A percentile compares a stretch with the other conserved stretches of the same genome.
phyloP scores from a whole-genome alignment of 2,113 vertebrate genomes.

The Galeopterus variegatus region DNA sequence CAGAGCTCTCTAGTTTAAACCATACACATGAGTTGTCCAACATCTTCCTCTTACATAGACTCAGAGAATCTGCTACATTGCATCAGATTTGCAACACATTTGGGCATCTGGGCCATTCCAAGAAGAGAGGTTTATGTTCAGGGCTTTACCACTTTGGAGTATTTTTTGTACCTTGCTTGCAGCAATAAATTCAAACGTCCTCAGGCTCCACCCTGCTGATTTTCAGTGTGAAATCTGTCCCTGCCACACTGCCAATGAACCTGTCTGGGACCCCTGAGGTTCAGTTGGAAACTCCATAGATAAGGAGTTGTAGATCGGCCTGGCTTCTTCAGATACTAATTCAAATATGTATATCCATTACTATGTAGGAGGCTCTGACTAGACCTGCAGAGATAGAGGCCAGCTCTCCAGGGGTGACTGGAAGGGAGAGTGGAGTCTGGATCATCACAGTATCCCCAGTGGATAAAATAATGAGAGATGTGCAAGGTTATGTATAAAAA shows the following conservation, averaged over 20 bases:
- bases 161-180: rapidly evolving
- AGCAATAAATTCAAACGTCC: not conserved
- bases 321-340: not conserved
- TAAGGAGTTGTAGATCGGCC: not conserved
- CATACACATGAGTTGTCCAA: not conserved
- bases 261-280: not conserved
- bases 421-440: not conserved
- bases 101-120: not conserved
- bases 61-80: not conserved
- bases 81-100: not conserved
- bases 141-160: not conserved
- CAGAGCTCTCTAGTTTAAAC: too few relatives aligned
- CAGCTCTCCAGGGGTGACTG: rapidly evolving
- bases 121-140: not conserved
- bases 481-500: not conserved
- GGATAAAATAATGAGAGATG: not conserved
- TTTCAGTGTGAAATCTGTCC: not conserved
- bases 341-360: not conserved
- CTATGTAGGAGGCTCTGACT: not conserved
- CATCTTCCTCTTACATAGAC: not conserved
- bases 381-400: not conserved
- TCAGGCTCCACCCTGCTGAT: not conserved
- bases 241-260: not conserved
- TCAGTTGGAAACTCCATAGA: rapidly evolving
- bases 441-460: not conserved